phyloP scores from a whole-genome alignment of 53 echinoderm and acorn worm genomes.

The Glandiceps talaboti region DNA sequence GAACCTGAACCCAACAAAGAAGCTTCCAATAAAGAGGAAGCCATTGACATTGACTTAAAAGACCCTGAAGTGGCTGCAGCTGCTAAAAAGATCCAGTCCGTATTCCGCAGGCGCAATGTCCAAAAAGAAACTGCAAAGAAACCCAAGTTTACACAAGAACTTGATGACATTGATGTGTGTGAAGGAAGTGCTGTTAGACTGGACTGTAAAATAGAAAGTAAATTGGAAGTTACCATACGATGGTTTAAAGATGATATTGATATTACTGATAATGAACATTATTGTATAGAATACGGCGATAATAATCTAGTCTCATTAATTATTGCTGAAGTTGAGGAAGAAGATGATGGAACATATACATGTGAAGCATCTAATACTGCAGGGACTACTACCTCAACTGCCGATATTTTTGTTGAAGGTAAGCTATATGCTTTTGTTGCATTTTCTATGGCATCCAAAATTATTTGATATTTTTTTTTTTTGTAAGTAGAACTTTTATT shows the following conservation, averaged over 20 bases:
- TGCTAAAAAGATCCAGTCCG: conserved; percentile 3
- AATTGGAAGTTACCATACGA: conserved; percentile 44
- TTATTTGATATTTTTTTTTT: conserved; percentile 1
- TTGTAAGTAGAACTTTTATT: background rate
- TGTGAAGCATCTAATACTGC: conserved; percentile 65
- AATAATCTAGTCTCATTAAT: conserved; percentile 62
- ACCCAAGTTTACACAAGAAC: conserved; percentile 14
- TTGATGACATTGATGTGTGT: conserved; percentile 42
- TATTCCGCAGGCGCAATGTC: conserved; percentile 3
- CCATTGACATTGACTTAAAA: background rate
- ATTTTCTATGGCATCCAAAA: too few relatives aligned
- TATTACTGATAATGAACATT: conserved; percentile 43
- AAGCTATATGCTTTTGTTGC: too few relatives aligned
- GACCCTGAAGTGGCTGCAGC: background rate
- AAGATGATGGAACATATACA: conserved; percentile 67
- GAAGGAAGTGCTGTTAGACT: conserved; percentile 70
- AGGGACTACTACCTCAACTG: conserved; percentile 55
- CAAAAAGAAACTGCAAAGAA: background rate
- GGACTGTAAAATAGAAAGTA: conserved; percentile 71
- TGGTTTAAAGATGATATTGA: conserved; percentile 84
- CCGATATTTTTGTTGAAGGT: conserved; percentile 88
- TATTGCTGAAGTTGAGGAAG: conserved; percentile 41
- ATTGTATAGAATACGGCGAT: conserved; percentile 68
- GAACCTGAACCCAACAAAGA: background rate
- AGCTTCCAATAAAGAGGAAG: background rate